Base-by-base conservation (phyloP, 2,797 vertebrate species). In the Acanthurus leucopareius region DNA sequence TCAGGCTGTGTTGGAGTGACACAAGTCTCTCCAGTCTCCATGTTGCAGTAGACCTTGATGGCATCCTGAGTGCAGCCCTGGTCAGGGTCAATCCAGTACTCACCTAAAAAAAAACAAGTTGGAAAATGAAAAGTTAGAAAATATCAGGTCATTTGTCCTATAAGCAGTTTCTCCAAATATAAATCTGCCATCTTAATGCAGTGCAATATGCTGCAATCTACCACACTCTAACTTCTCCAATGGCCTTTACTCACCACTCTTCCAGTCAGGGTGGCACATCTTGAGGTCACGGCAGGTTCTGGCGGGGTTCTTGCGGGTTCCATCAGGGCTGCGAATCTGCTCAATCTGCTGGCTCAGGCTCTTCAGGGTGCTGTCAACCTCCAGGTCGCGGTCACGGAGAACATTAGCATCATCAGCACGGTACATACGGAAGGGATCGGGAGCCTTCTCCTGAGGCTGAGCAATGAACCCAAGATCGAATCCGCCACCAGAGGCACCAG, bases 41-140 rank as follows among this genome's bases (percentile, higher is more conserved):
- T 96, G 96, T 99, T 97, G 86, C 98, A 99, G 95, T 96, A 98
- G 83, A 99, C 98, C 93, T 99, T 97, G 95, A 99, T 98, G 95
- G 98, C 95, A 0, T 99, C 98, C 94, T 97, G 96, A 93, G 94
- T 96, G 96, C 97, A 97, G 91, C 98, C 98, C 96, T 99, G 97
- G 96, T 99, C 98, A 83, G 98, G 98, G 93, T 99, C 98, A 47
- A 99, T 99, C 97, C 97, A 99, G 96, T 99, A 99, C 90, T 98
- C 95, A 0, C 97, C 98, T 98, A 78, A 40, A 77, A 40, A 77
- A 70, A 19, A 25, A 81, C 9, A 14, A 44, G 38, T 22, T 28
- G 0, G 22, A 10, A 56, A 7, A 64, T 42, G 25, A 42, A 28
- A 62, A 66, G n/a, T 75, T 22, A 45, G 7, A 64, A 70, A 28